Conservation (phyloP, 2,113 vertebrate genomes). For the Arothron firmamentum region DNA sequence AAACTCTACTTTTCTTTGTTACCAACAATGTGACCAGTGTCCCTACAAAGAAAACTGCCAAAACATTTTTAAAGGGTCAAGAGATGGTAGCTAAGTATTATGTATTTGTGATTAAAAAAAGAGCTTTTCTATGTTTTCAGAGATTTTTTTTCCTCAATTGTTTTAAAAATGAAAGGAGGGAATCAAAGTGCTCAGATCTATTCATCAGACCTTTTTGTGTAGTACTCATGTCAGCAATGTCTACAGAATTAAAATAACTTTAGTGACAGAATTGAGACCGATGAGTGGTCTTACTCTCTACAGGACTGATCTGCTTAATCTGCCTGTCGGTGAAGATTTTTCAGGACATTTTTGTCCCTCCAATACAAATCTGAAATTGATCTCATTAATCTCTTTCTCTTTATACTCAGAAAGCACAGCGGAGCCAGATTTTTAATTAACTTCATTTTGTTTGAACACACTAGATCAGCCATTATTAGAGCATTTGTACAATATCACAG, state of each 20-base stretch:
- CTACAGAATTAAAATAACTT: slow-evolving; percentile 11
- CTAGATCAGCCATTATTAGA: slow-evolving; percentile 13
- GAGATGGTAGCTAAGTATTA: too few relatives aligned
- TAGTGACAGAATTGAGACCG: slow-evolving; percentile 17
- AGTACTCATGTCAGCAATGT: slow-evolving; percentile 21
- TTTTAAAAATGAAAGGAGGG: slow-evolving; percentile 19
- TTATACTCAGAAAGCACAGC: slow-evolving; percentile 48
- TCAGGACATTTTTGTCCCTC: slow-evolving; percentile 48
- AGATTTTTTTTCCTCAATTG: slow-evolving; percentile 15
- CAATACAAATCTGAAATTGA: slow-evolving; percentile 67
- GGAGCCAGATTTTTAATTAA: slow-evolving; percentile 54
- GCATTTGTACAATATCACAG: slow-evolving; percentile 9
- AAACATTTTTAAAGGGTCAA: too few relatives aligned
- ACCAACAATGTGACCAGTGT: slow-evolving; percentile 1
- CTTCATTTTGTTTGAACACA: slow-evolving; percentile 36
- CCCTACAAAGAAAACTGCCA: neutral
- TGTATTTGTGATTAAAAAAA: too few relatives aligned
- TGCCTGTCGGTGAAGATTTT: slow-evolving; percentile 56
- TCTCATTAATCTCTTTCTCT: slow-evolving; percentile 56
- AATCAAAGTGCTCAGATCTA: slow-evolving; percentile 24
- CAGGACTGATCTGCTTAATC: slow-evolving; percentile 48
- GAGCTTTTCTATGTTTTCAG: slow-evolving; percentile 2
- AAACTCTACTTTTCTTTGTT: neutral
- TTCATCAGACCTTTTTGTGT: slow-evolving; percentile 28
- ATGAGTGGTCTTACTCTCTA: neutral